A percentile compares a stretch with the other conserved stretches of the same genome.
These are phyloP conservation scores for Chelonus insularis DNA, from an alignment of 1,140 invertebrate species.

Conservation along the genomic window DNA sequence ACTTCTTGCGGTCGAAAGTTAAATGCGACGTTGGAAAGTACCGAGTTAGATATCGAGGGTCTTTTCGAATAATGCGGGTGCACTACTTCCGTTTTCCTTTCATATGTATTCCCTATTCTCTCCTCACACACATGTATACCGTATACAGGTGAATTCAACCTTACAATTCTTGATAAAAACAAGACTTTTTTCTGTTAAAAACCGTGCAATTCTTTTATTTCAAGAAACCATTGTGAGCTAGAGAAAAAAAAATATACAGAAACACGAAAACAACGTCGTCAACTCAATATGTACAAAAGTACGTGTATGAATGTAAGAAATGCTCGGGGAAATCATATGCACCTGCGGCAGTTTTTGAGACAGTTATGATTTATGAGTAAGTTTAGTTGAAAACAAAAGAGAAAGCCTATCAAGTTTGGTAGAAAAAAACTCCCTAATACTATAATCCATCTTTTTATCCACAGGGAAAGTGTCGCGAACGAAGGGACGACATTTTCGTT, in stretches of 20 bases:
- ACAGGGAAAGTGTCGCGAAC: too few relatives aligned
- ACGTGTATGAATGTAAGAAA: slow-evolving; percentile 12
- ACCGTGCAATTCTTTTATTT: too few relatives aligned
- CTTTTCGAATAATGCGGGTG: background rate
- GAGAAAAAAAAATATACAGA: too few relatives aligned
- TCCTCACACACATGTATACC: too few relatives aligned
- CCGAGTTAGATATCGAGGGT: slow-evolving; percentile 4
- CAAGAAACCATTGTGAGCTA: too few relatives aligned
- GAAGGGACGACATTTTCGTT: too few relatives aligned
- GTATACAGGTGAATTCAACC: too few relatives aligned
- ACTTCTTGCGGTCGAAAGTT: slow-evolving; percentile 16
- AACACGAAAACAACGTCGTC: background rate
- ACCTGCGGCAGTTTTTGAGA: slow-evolving; percentile 22
- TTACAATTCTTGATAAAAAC: too few relatives aligned
- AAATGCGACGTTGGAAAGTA: slow-evolving; percentile 6
- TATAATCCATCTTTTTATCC: background rate
- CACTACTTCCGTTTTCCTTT: background rate
- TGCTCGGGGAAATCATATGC: slow-evolving; percentile 22
- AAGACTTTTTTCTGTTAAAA: too few relatives aligned
- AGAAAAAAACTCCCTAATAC: background rate
- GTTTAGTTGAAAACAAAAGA: slow-evolving; percentile 4
- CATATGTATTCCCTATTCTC: background rate
- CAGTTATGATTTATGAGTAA: slow-evolving; percentile 24
- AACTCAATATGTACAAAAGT: background rate
- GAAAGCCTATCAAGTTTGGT: background rate